Evolutionary conservation across 2,888 invertebrate genomes (phyloP), one percentile per base, ranked within the genome.

Genomic region (Timema cristinae): DNA sequence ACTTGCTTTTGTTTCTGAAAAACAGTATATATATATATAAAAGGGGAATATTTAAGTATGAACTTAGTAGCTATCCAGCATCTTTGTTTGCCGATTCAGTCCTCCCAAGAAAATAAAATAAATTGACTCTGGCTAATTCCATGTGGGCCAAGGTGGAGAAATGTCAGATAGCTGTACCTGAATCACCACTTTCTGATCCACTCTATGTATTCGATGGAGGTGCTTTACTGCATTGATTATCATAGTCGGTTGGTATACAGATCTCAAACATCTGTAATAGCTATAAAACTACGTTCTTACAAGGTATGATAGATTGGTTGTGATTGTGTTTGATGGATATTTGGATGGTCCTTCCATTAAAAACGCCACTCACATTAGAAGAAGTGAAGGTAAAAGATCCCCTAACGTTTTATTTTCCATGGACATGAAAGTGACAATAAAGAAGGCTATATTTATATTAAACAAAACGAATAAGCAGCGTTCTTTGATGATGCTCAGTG

Each of bases 1-100:
- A 56, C 7, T 56, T 6, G 10, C 11, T 56, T 7, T 56, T 56
- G 6, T 56, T 56, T 7, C 10, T 56, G 56, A 56, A 56, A 6
- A 56, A 56, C 56, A 56, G n/a, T n/a, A n/a, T n/a, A 6, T 13
- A 10, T 16, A 56, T 56, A 7, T 7, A 56, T 56, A 56, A 56
- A 6, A 56, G 15, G 56, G 56, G 6, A 6, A 15, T 10, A 56
- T 56, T 56, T 6, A 56, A 56, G 56, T 56, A 56, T 56, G 56
- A 56, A 10, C 56, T 56, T 56, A 7, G 56, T 56, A 56, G 56
- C 10, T 56, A 56, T 10, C 56, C 56, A 56, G 56, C 56, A 56
- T 10, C 56, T 56, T 56, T 56, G 56, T 56, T 56, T 56, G n/a
- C n/a, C n/a, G n/a, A n/a, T n/a, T n/a, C n/a, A n/a, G n/a, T n/a